Conservation (phyloP, 2,113 vertebrate genomes). For the Rattus rattus region DNA sequence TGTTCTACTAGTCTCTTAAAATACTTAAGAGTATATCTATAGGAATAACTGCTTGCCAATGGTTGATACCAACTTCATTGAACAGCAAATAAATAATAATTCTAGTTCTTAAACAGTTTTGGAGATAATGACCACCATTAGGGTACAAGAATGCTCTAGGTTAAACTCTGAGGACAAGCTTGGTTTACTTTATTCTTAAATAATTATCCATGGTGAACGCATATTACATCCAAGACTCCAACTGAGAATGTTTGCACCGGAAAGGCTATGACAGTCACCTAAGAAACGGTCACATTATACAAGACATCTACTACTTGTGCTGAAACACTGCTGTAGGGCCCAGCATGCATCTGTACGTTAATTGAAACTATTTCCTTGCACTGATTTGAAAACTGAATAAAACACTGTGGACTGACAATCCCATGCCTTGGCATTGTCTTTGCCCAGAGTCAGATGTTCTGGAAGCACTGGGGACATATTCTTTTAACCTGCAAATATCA, state of each 20-base stretch:
- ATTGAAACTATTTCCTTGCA: neutral
- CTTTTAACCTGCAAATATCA: neutral
- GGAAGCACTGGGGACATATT: neutral
- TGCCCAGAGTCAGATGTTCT: neutral
- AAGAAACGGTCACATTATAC: conserved; percentile 17
- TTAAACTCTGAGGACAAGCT: neutral
- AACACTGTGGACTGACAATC: neutral
- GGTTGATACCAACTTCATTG: neutral
- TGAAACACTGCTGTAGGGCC: neutral
- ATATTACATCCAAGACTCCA: neutral
- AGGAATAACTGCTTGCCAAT: conserved; percentile 39
- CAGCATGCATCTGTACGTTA: neutral
- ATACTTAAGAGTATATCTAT: neutral
- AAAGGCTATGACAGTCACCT: conserved; percentile 18
- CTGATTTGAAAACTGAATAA: neutral
- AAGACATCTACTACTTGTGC: neutral
- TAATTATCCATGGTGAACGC: neutral
- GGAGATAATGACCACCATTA: neutral
- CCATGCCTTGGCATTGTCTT: neutral
- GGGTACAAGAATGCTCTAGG: neutral
- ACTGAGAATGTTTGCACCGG: neutral
- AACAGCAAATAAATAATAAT: conserved; percentile 24
- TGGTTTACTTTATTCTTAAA: conserved; percentile 23
- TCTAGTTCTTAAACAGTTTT: conserved; percentile 25
- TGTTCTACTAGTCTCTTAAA: neutral